Base-by-base conservation (phyloP, 2,888 invertebrate genomes). In the Aspidiotus destructor region DNA sequence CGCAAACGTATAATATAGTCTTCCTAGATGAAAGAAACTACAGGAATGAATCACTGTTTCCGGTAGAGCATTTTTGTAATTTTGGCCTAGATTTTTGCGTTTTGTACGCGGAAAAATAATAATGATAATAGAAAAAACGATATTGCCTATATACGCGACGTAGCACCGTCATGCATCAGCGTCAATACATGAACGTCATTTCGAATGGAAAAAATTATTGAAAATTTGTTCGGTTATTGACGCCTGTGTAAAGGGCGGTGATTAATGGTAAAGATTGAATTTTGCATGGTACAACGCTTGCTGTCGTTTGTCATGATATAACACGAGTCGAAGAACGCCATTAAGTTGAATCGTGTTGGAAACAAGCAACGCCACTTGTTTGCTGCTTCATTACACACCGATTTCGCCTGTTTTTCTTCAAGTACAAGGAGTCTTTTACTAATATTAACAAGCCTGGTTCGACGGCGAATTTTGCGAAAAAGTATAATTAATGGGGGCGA, bases 271-370 rank as follows among this genome's bases (percentile, higher is more conserved):
- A 52, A 57, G 48, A 58, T 67, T 40, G 67, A 41, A 44, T 67
- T 67, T 67, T 58, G 52, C 44, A 67, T 57, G 67, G 40, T 67
- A 67, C 58, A 67, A 67, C 67, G 67, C 67, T 42, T 67, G 41
- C 58, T 67, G 67, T 67, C 67, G 67, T 67, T 67, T 67, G 67
- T 67, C 67, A 67, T 60, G 60, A 67, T 57, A 57, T 65, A 67
- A 44, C 44, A 58, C 42, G 58, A 57, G 57, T 53, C 41, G 61
- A 41, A n/a, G 61, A 11, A 17, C 28, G 16, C 28, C 28, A 28
- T 55, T 55, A 48, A n/a, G 48, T 48, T 48, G n/a, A 48, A 48
- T 13, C 48, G 48, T 28, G 28, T 48, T 48, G n/a, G 48, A n/a
- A 48, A 48, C 48, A 48, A 48, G 11, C 48, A 48, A 58, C 67